Evolutionary conservation across 2,797 vertebrate genomes (phyloP).

Genomic region (Rhodeus uyekii): DNA sequence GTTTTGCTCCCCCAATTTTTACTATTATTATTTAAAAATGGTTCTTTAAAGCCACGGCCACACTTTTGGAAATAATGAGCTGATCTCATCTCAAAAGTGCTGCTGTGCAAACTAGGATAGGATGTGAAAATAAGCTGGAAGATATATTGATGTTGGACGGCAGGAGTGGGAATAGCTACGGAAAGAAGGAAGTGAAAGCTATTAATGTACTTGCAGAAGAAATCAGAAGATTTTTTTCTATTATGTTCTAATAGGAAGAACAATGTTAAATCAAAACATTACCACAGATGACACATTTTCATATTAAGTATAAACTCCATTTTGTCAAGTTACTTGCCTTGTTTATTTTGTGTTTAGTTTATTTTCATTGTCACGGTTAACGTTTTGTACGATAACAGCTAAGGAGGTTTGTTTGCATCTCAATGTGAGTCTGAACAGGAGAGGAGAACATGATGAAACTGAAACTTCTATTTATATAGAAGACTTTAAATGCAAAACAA

Average conservation of each 20-base stretch:
- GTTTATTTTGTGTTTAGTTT: not conserved
- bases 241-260: slow-evolving; percentile 10
- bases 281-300: not conserved
- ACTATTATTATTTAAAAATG: not conserved
- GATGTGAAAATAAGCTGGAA: not conserved
- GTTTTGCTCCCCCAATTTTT: not conserved
- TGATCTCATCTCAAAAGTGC: not conserved
- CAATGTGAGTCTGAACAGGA: too few relatives aligned
- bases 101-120: not conserved
- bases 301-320: not conserved
- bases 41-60: not conserved
- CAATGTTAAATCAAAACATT: not conserved
- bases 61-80: not conserved
- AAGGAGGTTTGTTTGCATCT: too few relatives aligned
- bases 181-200: not conserved
- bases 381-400: not conserved
- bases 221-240: not conserved
- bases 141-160: not conserved
- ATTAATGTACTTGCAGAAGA: not conserved
- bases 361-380: not conserved
- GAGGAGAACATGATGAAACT: too few relatives aligned
- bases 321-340: not conserved
- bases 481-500: too few relatives aligned
- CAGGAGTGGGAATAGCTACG: not conserved
- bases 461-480: too few relatives aligned